Conservation (phyloP, 2,888 invertebrate genomes). For the Ypsolopha sequella region DNA sequence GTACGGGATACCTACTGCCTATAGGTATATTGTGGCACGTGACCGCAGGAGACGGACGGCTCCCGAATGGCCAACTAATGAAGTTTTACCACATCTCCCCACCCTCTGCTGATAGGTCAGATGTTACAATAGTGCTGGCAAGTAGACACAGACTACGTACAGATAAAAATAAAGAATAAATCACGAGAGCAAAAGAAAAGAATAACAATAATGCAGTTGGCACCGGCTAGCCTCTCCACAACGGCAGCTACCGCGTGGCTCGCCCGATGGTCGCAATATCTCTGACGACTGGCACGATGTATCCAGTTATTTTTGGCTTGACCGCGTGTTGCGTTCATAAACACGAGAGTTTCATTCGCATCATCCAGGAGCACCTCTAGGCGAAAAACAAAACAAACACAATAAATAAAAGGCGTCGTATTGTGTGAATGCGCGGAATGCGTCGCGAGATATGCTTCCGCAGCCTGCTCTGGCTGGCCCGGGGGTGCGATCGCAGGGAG, state of each 20-base stretch:
- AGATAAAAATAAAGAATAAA: conserved; percentile 1
- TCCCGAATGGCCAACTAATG: conserved; percentile 37
- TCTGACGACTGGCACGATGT: no score
- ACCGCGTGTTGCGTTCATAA: conserved; percentile 7
- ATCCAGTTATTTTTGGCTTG: conserved; percentile 13
- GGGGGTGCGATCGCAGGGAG: conserved; percentile 36
- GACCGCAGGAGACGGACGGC: conserved; percentile 38
- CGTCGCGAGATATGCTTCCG: conserved; percentile 11
- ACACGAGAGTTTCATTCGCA: conserved; percentile 4
- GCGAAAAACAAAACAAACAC: conserved; percentile 18
- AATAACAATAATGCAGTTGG: conserved; percentile 5
- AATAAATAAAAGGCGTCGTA: conserved; percentile 65
- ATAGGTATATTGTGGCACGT: conserved; percentile 30
- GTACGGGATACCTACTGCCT: background rate
- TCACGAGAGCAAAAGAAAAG: conserved; percentile 1
- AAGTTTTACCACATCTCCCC: conserved; percentile 14
- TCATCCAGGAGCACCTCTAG: conserved; percentile 6
- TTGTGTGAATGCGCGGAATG: conserved; percentile 40
- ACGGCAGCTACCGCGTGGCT: background rate
- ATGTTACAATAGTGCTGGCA: background rate
- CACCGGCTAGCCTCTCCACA: background rate
- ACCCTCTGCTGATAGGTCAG: background rate
- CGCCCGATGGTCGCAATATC: background rate
- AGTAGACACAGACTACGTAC: background rate
- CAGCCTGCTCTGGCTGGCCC: conserved; percentile 8